These are phyloP conservation scores for Picathartes gymnocephalus DNA, from an alignment of 2,113 vertebrate species.

Conservation along the genomic window DNA sequence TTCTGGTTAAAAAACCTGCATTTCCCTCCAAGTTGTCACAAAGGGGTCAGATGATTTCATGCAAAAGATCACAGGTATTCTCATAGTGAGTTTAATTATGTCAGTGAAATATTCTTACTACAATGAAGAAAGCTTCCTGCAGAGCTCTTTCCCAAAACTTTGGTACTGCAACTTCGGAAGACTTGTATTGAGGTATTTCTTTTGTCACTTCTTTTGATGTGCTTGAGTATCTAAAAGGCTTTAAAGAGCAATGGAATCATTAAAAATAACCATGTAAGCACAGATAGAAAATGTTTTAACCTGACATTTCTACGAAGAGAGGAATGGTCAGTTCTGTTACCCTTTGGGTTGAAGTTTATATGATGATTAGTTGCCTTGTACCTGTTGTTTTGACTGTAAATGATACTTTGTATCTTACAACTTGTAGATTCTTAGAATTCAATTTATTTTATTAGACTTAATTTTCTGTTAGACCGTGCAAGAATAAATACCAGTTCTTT, in stretches of 20 bases:
- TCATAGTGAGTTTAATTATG: neutral
- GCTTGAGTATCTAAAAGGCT: neutral
- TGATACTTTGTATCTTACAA: neutral
- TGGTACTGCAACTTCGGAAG: neutral
- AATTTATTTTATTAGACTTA: neutral
- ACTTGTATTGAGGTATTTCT: neutral
- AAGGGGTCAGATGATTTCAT: neutral
- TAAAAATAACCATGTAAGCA: neutral
- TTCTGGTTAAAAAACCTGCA: neutral
- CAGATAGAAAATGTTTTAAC: neutral
- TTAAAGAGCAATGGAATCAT: neutral
- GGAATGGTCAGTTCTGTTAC: neutral
- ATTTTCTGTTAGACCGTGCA: neutral
- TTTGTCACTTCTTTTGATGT: neutral
- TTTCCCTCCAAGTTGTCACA: neutral
- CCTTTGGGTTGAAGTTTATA: neutral
- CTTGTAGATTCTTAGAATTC: neutral
- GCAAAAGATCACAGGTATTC: neutral
- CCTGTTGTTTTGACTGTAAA: neutral
- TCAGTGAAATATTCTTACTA: neutral
- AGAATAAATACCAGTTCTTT: neutral
- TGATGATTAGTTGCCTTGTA: neutral
- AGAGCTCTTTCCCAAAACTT: neutral
- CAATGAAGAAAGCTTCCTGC: neutral
- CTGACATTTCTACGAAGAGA: neutral